Conservation (phyloP, 2,113 vertebrate species). For the Semicossyphus pulcher region DNA sequence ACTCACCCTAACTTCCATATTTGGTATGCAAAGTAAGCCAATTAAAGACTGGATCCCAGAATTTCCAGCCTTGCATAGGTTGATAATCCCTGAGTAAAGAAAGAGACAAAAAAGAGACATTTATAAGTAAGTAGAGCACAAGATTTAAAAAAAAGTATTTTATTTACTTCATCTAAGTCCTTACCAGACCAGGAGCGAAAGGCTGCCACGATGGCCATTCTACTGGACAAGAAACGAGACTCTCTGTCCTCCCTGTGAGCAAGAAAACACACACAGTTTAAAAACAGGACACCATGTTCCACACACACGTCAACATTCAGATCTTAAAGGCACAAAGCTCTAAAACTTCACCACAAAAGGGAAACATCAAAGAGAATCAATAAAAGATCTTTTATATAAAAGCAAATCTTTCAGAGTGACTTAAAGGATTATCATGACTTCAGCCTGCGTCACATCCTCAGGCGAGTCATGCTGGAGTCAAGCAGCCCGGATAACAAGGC, state of each 20-base stretch:
- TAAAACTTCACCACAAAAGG: constrained; percentile 5
- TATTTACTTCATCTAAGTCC: constrained; percentile 31
- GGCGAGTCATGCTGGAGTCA: constrained; percentile 31
- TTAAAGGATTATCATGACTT: constrained; percentile 5
- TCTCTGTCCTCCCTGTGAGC: constrained; percentile 93
- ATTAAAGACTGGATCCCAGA: constrained; percentile 98
- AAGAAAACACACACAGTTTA: constrained; percentile 28
- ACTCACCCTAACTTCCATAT: constrained; percentile 98
- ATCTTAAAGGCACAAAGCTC: neutral
- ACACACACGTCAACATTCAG: constrained; percentile 4
- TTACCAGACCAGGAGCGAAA: constrained; percentile 98
- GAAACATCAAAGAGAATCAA: constrained; percentile 13
- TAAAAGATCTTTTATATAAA: constrained; percentile 23
- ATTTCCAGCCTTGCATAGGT: constrained; percentile 95
- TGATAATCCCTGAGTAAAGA: constrained; percentile 91
- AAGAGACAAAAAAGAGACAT: neutral
- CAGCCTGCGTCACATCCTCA: constrained; percentile 20
- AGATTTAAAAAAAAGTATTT: neutral
- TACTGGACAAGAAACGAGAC: constrained; percentile 94
- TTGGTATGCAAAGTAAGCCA: constrained; percentile 98
- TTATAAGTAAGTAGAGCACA: neutral
- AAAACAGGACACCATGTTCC: constrained; percentile 23
- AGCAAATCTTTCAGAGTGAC: constrained; percentile 19
- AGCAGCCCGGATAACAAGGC: constrained; percentile 38
- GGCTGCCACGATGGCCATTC: constrained; percentile 97